Evolutionary conservation across 1,140 invertebrate genomes (phyloP).

Genomic region (Holotrichia oblita): DNA sequence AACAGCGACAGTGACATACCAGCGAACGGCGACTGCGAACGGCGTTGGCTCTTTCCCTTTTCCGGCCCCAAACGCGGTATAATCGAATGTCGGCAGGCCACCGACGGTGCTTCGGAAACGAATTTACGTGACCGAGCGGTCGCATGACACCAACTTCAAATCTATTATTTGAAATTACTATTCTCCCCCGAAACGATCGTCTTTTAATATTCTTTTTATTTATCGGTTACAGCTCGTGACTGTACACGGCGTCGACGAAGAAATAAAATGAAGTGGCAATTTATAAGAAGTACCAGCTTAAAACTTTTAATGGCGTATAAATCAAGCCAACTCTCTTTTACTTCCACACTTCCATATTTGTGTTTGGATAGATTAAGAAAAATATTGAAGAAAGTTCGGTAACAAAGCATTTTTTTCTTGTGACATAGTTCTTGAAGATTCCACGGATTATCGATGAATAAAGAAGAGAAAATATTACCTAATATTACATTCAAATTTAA

Average conservation of each 20-base stretch:
- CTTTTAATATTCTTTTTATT: not conserved
- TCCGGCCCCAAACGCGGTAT: not conserved
- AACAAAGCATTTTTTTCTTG: no score
- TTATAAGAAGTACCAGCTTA: not conserved
- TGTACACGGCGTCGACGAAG: not conserved
- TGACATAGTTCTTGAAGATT: no score
- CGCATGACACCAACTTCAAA: not conserved
- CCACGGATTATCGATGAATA: no score
- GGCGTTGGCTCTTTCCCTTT: not conserved
- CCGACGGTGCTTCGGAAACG: slow-evolving; percentile 18
- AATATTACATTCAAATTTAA: no score
- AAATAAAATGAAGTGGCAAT: not conserved
- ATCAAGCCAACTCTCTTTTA: no score
- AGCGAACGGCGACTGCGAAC: not conserved
- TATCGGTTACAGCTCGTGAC: not conserved
- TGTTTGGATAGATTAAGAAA: no score
- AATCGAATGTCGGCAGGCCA: slow-evolving; percentile 5
- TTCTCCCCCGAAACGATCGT: not conserved
- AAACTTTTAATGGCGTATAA: not conserved
- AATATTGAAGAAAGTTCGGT: no score
- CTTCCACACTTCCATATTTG: no score
- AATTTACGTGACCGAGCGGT: slow-evolving; percentile 15
- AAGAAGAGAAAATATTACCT: no score
- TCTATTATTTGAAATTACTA: slow-evolving; percentile 19
- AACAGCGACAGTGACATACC: slow-evolving; percentile 19